phyloP scores from a whole-genome alignment of 2,797 vertebrate species.

The Hapalemur alaotrensis region DNA sequence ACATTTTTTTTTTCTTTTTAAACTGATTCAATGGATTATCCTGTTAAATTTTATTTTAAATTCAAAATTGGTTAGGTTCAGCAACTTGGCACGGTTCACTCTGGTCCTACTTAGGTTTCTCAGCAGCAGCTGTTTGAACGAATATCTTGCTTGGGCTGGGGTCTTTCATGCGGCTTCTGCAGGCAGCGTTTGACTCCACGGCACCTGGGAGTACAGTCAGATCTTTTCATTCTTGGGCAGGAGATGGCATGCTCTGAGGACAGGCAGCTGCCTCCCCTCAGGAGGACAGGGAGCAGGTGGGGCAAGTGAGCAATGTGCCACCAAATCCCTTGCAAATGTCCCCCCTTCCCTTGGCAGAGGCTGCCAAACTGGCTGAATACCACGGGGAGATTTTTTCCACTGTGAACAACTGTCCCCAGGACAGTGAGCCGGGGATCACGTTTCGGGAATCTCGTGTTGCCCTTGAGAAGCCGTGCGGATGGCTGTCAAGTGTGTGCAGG shows the following conservation, averaged over 20 bases:
- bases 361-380: constrained; percentile 66
- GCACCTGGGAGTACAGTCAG: constrained; percentile 66
- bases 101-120: constrained; percentile 18
- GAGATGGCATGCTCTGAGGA: constrained; percentile 36
- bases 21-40: not conserved
- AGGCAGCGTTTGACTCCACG: constrained; percentile 39
- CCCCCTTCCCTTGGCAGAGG: constrained; percentile 63
- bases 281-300: constrained; percentile 75
- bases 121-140: constrained; percentile 68
- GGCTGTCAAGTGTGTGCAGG: constrained; percentile 40
- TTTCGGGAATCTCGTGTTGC: constrained; percentile 70
- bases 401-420: constrained; percentile 80
- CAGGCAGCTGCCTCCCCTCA: constrained; percentile 68
- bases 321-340: constrained; percentile 61
- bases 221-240: constrained; percentile 59
- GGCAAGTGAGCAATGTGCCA: constrained; percentile 20
- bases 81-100: not conserved
- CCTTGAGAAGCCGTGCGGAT: constrained; percentile 34
- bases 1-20: not conserved
- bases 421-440: constrained; percentile 12
- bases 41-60: constrained; percentile 32
- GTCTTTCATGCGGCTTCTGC: constrained; percentile 24
- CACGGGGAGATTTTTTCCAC: constrained; percentile 77
- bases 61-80: constrained; percentile 14
- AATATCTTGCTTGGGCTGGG: constrained; percentile 48